Base-by-base conservation (phyloP, 2,888 invertebrate genomes). In the Mystacides longicornis region DNA sequence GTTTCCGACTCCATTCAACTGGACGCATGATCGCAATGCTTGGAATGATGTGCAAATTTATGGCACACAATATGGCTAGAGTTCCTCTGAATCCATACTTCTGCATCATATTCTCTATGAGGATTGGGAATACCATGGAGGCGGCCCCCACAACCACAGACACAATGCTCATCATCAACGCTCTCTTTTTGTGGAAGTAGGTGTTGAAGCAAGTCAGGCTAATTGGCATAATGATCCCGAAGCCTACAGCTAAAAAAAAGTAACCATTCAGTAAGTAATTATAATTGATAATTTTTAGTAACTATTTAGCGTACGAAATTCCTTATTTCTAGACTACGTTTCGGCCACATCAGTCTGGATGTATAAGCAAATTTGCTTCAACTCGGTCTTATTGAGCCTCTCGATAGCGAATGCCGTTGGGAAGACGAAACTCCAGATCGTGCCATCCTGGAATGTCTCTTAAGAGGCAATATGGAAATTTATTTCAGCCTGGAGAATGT, bases 21-120 rank as follows among this genome's bases (percentile, higher is more conserved):
- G 88, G 87, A 63, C 87, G 86, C 81, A 88, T 82, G 42, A 85
- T 72, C 46, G 82, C 64, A 81, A 86, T 85, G 1, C 85, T 87
- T 23, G 83, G 76, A 20, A 89, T 69, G 18, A 82, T 72, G 65
- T 89, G 81, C 14, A 85, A 69, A 64, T 86, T 84, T 27, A 88
- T 66, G 0, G 81, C 87, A 59, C 84, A 83, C 14, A 85, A 71
- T 27, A 89, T 67, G 5, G 82, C 77, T 2, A 86, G 72, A 14
- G 86, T 84, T 67, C 87, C 88, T 59, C 85, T 72, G 65, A 86
- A 87, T 2, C 88, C 88, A 60, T 85, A 87, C 59, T 71, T 70
- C 0, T 76, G 72, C 63, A 86, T 70, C 9, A 84, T 71, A 54
- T 75, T 75, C 37, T 84, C 83, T 42, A 84, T 80, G 2, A 82